Base-by-base conservation (phyloP, 2,888 invertebrate genomes). In the Hirtodrosophila histrioides region DNA sequence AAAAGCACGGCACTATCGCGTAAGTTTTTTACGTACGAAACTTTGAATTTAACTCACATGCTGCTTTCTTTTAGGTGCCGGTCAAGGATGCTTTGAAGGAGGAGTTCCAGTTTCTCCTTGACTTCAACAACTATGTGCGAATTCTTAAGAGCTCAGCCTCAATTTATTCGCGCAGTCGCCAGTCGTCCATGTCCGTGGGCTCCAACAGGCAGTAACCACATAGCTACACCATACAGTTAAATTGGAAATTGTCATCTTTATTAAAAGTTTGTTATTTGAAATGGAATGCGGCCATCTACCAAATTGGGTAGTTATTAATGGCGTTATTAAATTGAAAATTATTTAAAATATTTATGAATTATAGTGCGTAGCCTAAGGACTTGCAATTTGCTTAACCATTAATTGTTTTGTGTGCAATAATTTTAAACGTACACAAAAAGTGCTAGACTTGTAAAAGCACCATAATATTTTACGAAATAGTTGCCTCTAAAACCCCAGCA, bases 81-180 rank as follows among this genome's bases (percentile, higher is more conserved):
- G 94, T 96, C 75, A 93, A 91, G 82, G 93, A 94, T 43, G 95
- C 95, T 73, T 88, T 96, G 7, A 92, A 92, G 55, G 94, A 94
- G n/a, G 96, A 97, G 89, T 80, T 96, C 37, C 94, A 93, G 78
- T 96, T 96, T 87, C 93, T 96, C 33, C 88, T 95, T 0, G 94
- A 94, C 86, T 96, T 95, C 79, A 94, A 94, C 57, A 94, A 94
- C 29, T 94, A 95, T 44, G 93, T 94, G 0, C 96, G 96, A 81
- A 94, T 94, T 1, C 94, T 95, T 0, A 93, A 93, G 51, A 94
- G 93, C 40, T 86, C 90, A 1, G 83, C 86, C 2, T 91, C 91
- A 3, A 76, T 90, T 40, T 90, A 90, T 73, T 90, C 91, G 2
- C 86, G 88, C 31, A 90, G 90, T 51, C 83, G 90, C 1, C 88